phyloP scores from a whole-genome alignment of 2,888 invertebrate species.

The Xestoiulus laeticollis region DNA sequence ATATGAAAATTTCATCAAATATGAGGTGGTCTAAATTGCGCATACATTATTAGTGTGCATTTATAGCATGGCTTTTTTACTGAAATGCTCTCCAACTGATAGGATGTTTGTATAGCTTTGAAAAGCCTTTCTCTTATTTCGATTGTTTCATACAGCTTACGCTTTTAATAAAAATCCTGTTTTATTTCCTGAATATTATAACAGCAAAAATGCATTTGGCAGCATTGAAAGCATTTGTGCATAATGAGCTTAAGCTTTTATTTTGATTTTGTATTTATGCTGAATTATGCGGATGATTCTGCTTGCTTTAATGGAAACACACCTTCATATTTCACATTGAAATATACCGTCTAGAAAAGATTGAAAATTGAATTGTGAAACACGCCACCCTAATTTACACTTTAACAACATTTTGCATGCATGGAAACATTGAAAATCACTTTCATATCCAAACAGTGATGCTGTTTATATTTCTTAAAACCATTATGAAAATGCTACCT shows the following conservation, averaged over 20 bases:
- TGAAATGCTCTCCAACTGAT: neutral
- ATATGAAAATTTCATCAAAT: neutral
- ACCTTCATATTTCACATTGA: neutral
- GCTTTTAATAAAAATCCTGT: slow-evolving; percentile 31
- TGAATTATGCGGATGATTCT: neutral
- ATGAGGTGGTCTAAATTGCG: neutral
- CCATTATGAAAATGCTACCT: neutral
- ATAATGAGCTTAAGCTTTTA: neutral
- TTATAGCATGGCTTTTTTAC: neutral
- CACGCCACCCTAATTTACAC: neutral
- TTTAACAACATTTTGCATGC: neutral
- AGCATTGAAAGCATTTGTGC: neutral
- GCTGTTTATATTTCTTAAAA: neutral
- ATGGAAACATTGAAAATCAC: neutral
- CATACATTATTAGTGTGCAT: neutral
- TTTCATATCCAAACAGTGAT: neutral
- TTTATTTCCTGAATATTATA: slow-evolving; percentile 41
- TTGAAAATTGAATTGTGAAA: neutral
- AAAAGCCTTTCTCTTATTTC: neutral
- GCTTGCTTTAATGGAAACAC: neutral
- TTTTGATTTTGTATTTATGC: neutral
- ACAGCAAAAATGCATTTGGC: neutral
- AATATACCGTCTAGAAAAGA: neutral
- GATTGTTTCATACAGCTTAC: neutral
- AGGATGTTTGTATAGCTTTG: neutral